Conservation (phyloP, 2,113 vertebrate genomes). For the Rhinichthys klamathensis region DNA sequence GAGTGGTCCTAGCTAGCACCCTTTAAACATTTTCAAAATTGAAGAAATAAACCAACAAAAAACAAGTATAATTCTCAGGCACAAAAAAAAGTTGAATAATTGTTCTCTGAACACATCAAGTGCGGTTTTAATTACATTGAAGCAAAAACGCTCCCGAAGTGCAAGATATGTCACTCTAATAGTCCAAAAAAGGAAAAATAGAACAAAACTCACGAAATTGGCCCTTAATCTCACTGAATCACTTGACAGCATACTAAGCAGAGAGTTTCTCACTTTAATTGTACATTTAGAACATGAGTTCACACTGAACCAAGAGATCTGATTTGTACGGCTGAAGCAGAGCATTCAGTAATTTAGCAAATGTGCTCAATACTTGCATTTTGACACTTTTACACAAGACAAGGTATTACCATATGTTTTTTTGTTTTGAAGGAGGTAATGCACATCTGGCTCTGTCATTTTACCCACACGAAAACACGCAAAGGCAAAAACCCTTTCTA, state of each 20-base stretch:
- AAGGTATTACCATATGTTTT: background rate
- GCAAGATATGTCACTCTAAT: conserved; percentile 11
- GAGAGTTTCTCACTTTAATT: conserved; percentile 12
- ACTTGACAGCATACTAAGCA: conserved; percentile 36
- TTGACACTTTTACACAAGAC: background rate
- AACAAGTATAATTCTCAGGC: background rate
- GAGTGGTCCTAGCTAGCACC: background rate
- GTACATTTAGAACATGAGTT: conserved; percentile 5
- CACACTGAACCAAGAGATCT: background rate
- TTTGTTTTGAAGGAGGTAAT: conserved; percentile 9
- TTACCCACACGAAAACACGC: background rate
- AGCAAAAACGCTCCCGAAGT: background rate
- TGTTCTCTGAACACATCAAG: conserved; percentile 14
- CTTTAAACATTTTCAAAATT: background rate
- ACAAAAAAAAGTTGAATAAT: background rate
- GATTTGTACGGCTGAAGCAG: background rate
- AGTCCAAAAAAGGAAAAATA: background rate
- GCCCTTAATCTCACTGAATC: conserved; percentile 20
- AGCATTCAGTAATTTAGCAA: background rate
- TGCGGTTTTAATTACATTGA: conserved; percentile 6
- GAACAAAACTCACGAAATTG: conserved; percentile 6
- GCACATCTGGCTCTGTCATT: conserved; percentile 10
- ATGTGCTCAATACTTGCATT: background rate
- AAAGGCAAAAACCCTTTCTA: conserved; percentile 3
- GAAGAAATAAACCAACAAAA: conserved; percentile 19